Evolutionary conservation across 2,797 vertebrate species (phyloP), one percentile per base, ranked within the genome.

Genomic region (Austrolebias charrua): DNA sequence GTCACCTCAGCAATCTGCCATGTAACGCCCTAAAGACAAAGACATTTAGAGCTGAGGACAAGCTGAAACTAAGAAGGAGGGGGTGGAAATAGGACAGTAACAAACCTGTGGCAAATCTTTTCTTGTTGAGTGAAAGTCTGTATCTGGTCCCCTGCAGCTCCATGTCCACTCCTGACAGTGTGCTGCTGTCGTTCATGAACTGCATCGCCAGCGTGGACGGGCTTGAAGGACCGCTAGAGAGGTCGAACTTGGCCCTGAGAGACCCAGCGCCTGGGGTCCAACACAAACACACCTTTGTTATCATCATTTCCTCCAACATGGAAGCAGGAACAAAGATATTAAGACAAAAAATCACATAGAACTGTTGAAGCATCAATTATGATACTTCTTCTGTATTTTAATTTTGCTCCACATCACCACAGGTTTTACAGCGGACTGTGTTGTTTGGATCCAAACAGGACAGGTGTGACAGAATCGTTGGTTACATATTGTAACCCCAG

Each of bases 101-200:
- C 92, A 86, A 88, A 99, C 98, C 98, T 88, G 96, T 96, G 76
- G 94, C 93, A 89, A 99, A 98, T 71, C 96, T 94, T 89, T 97
- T 99, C 85, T 99, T 99, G 75, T 91, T 93, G 75, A 99, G 94
- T 10, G 96, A 98, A 43, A 99, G 94, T 42, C 98, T 89, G 84
- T 97, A 99, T 58, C 96, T 96, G 15, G 91, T 73, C 53, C 97
- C 96, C 59, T 91, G 92, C 0, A 98, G 94, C 78, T 98, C 98
- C 79, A 97, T 89, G 50, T 97, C 95, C 45, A 93, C 92, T 55
- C 96, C 96, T 59, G 97, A 99, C 79, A 98, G 92, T 4, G 95
- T 98, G 78, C 90, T 93, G 38, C 96, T 95, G 78, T 99, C 97
- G 4, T 90, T 96, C 71, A 98, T 92, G 71, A 98, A 99, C 73